Evolutionary conservation across 2,888 invertebrate genomes (phyloP).

Genomic region (Callosobruchus maculatus): DNA sequence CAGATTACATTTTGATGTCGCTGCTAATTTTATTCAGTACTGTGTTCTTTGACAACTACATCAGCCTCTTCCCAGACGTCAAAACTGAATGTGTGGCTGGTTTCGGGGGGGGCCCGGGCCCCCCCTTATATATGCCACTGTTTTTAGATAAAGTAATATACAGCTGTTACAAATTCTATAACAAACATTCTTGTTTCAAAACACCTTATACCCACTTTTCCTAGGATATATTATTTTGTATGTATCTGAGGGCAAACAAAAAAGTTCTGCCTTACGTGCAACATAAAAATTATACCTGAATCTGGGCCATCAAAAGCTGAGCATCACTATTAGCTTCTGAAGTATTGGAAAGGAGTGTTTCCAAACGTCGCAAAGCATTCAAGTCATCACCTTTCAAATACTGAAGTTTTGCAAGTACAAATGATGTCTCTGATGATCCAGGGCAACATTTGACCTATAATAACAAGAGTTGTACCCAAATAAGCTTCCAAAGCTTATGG

Average conservation of each 20-base stretch:
- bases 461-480: background rate
- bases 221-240: background rate
- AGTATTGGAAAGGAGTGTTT: slow-evolving; percentile 67
- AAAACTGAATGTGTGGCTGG: too few species aligned
- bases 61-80: too few species aligned
- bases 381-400: slow-evolving; percentile 75
- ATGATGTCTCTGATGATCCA: slow-evolving; percentile 65
- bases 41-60: too few species aligned
- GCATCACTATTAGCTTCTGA: slow-evolving; percentile 81
- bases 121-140: too few species aligned
- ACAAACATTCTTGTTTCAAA: too few species aligned
- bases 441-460: slow-evolving; percentile 67
- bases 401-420: slow-evolving; percentile 74
- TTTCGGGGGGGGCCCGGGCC: too few species aligned
- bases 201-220: too few species aligned
- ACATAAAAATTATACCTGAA: slow-evolving; percentile 62
- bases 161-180: too few species aligned
- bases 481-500: too few species aligned
- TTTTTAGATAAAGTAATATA: too few species aligned
- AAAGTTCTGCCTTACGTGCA: background rate
- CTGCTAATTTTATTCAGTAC: too few species aligned
- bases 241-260: background rate
- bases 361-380: slow-evolving; percentile 67
- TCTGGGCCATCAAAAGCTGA: slow-evolving; percentile 82
- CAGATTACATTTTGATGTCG: too few species aligned